Evolutionary conservation across 2,888 invertebrate genomes (phyloP), one percentile per base, ranked within the genome.

Genomic region (Sphinx pinastri): DNA sequence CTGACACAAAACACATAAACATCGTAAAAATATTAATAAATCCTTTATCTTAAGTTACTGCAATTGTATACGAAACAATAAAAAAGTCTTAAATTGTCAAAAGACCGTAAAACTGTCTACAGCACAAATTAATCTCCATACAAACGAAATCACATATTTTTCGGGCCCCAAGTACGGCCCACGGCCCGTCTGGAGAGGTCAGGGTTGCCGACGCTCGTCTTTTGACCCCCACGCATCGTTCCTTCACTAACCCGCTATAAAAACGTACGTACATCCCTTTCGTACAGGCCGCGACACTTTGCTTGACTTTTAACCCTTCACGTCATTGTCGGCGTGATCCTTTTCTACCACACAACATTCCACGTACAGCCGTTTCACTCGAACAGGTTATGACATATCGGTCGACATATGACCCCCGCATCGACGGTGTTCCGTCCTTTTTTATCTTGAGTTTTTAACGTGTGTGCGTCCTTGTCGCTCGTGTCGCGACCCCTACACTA

Each of bases 321-420:
- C 93, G 93, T 94, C 93, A 94, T 89, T 91, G 89, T 88, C 84
- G 80, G 78, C 76, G 81, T 87, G 79, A 79, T 92, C 92, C 87
- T 85, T 84, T 81, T 93, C 90, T 77, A 71, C 79, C 85, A 72
- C 74, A 75, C 73, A 19, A 49, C 73, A 66, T 75, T 73, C 72
- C 72, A 74, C 71, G 84, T 91, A 84, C 76, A 73, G 80, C 84
- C 78, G 82, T 89, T 86, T 89, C 90, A 79, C 83, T 90, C 88
- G 77, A 86, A 90, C 91, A 89, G 94, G 93, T 93, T 94, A 91
- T 93, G 93, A 94, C 94, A 94, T 93, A 93, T 94, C 92, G 92
- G 89, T 82, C 85, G 90, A 91, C 93, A 88, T 91, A 84, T 94
- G 93, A 93, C 94, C 93, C 85, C 79, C 83, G 81, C 91, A 87